These are phyloP conservation scores for Lepidonotus clava DNA, from an alignment of 2,888 invertebrate species.

Conservation along the genomic window DNA sequence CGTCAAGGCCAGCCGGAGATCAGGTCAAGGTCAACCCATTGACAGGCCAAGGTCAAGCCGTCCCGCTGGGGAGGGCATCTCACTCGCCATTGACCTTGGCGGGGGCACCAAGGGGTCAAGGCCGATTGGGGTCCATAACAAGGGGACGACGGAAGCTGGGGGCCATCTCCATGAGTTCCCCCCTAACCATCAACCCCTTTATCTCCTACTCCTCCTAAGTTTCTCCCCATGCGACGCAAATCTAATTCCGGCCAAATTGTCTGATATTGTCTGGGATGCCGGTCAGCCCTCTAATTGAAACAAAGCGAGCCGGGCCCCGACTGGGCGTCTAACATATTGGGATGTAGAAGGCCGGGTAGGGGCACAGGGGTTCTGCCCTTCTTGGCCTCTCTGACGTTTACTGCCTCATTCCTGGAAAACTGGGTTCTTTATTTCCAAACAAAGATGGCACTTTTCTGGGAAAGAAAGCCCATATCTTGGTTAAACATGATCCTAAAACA, in stretches of 20 bases:
- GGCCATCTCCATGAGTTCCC: not conserved
- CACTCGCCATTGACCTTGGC: not conserved
- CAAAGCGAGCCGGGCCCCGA: not conserved
- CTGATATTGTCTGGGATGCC: constrained; percentile 26
- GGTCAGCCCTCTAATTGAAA: constrained; percentile 6
- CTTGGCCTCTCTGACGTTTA: no score
- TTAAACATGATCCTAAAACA: no score
- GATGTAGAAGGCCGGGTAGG: not conserved
- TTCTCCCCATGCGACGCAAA: not conserved
- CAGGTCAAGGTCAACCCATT: not conserved
- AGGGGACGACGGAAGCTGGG: not conserved
- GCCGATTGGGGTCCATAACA: not conserved
- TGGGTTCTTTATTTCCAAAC: no score
- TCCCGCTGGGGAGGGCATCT: not conserved
- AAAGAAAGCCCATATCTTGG: no score
- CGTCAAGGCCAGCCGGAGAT: not conserved
- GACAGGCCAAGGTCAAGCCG: constrained; percentile 5
- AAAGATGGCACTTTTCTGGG: no score
- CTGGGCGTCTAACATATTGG: not conserved
- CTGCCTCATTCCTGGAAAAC: no score
- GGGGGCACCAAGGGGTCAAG: not conserved
- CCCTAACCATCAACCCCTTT: not conserved
- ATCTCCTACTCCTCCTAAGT: not conserved
- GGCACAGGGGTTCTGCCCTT: not conserved
- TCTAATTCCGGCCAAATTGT: constrained; percentile 40